Conservation (phyloP, 2,888 invertebrate species). For the Diplolepis rosae region DNA sequence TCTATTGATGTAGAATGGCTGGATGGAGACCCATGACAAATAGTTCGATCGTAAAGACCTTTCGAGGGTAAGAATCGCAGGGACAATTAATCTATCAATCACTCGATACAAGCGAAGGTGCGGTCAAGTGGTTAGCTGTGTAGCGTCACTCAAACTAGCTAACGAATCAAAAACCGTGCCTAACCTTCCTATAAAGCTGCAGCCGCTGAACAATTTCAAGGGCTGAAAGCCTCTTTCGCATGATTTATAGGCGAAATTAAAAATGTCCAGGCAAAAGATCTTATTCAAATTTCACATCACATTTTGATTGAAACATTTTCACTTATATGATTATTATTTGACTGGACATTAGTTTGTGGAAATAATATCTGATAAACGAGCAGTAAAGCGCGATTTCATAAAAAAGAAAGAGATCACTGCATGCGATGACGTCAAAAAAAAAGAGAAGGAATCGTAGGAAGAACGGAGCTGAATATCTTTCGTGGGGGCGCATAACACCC, state of each 20-base stretch:
- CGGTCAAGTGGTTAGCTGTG: conserved; percentile 74
- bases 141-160: conserved; percentile 43
- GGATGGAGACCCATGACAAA: conserved; percentile 23
- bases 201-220: background rate
- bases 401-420: background rate
- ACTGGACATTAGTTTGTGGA: background rate
- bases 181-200: background rate
- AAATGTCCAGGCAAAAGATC: too few relatives aligned
- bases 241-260: background rate
- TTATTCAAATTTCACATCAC: background rate
- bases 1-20: conserved; percentile 21
- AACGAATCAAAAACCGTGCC: conserved; percentile 32
- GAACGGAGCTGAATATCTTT: conserved; percentile 40
- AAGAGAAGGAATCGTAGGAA: conserved; percentile 23
- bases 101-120: conserved; percentile 56
- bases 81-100: conserved; percentile 72
- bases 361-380: background rate
- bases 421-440: conserved; percentile 13
- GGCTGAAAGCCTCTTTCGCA: background rate
- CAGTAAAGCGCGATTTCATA: background rate
- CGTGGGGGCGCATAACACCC: conserved; percentile 50
- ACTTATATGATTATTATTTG: background rate
- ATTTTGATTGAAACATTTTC: background rate
- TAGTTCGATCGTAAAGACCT: conserved; percentile 36
- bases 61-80: conserved; percentile 43